These are phyloP conservation scores for Adelges cooleyi DNA, from an alignment of 1,140 invertebrate species.

Conservation along the genomic window DNA sequence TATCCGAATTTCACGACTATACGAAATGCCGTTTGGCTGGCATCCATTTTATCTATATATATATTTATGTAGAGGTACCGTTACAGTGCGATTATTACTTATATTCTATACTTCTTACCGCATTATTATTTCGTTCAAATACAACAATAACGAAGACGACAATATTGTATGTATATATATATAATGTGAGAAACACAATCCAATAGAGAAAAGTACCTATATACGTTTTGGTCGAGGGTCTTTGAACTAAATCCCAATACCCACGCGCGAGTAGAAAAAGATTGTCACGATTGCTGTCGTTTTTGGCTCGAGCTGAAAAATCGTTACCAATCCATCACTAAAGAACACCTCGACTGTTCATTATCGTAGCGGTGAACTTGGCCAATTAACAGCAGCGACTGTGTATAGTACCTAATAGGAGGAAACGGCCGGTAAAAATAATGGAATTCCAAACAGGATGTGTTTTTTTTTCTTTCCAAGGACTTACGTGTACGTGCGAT, in stretches of 20 bases:
- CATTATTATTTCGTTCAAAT: slow-evolving; percentile 14
- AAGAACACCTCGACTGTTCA: background rate
- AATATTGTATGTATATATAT: background rate
- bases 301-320: slow-evolving; percentile 2
- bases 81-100: too few relatives aligned
- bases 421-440: background rate
- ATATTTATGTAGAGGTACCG: too few relatives aligned
- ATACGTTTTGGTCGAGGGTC: background rate
- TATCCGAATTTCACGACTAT: too few relatives aligned
- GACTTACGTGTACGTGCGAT: background rate
- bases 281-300: slow-evolving; percentile 19
- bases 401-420: too few relatives aligned
- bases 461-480: background rate
- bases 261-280: background rate
- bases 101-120: too few relatives aligned
- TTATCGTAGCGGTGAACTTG: background rate
- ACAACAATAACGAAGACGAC: background rate
- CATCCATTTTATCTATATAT: too few relatives aligned
- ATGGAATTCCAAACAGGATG: slow-evolving; percentile 17
- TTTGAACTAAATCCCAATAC: slow-evolving; percentile 13
- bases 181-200: background rate
- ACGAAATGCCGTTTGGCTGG: too few relatives aligned
- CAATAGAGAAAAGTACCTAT: too few relatives aligned
- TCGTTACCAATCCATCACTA: slow-evolving; percentile 13
- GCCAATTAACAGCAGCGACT: background rate